Percentiles rank a stretch among this genome's conserved stretches.
Conservation (phyloP, 2,888 invertebrate genomes). For the Nephrotoma guestfalica region DNA sequence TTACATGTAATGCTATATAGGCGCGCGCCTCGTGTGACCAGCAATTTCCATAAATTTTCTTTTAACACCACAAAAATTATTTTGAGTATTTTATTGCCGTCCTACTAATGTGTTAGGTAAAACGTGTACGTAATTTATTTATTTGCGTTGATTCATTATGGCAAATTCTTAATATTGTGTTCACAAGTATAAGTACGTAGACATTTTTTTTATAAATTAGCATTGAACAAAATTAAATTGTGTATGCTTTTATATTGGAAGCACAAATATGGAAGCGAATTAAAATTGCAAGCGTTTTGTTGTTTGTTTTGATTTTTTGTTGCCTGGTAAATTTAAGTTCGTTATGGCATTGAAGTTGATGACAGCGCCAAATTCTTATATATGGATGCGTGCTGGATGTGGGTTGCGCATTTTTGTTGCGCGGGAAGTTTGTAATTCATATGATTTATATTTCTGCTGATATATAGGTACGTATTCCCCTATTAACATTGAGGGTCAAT, state of each 20-base stretch:
- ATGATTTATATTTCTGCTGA: not conserved
- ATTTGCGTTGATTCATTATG: not conserved
- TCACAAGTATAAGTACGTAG: not conserved
- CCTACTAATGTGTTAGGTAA: not conserved
- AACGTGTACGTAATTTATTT: not conserved
- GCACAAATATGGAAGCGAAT: not conserved
- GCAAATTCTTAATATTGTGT: not conserved
- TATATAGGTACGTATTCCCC: not conserved
- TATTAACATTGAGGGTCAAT: not conserved
- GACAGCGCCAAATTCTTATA: not conserved
- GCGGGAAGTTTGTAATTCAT: not conserved
- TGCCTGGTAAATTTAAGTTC: not conserved
- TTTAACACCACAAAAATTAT: not conserved
- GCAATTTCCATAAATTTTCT: not conserved
- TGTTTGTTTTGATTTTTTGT: not conserved
- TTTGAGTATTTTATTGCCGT: not conserved
- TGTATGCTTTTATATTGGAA: not conserved
- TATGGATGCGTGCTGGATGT: not conserved
- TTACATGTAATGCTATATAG: not conserved
- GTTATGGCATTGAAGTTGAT: not conserved
- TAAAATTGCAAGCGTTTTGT: not conserved
- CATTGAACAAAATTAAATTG: not conserved
- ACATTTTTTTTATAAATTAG: not conserved
- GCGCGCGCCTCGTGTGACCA: not conserved
- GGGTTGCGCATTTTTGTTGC: not conserved